These are phyloP conservation scores for Bombus turneri DNA, from an alignment of 1,140 invertebrate genomes.

Conservation along the genomic window DNA sequence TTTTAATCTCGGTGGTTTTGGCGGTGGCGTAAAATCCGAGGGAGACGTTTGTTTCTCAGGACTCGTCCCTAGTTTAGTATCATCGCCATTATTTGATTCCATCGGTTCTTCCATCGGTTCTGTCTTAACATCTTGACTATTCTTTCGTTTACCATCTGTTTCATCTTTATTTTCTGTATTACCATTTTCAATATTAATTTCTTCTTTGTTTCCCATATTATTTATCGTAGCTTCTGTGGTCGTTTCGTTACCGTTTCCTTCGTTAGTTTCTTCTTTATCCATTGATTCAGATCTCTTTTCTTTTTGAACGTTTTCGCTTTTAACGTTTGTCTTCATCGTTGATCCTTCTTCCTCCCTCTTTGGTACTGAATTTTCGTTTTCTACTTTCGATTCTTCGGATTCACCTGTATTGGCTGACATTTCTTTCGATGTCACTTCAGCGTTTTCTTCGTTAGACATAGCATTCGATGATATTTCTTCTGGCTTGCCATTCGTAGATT, in stretches of 20 bases:
- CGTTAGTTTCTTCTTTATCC: background rate
- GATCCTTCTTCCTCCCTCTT: background rate
- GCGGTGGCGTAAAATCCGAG: slow-evolving; percentile 58
- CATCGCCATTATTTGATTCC: background rate
- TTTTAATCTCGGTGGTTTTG: slow-evolving; percentile 72
- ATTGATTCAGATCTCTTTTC: background rate
- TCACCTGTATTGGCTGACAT: background rate
- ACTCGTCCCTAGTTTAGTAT: background rate
- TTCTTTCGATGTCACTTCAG: background rate
- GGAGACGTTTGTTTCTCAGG: slow-evolving; percentile 43
- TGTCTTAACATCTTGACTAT: background rate
- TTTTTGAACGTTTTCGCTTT: slow-evolving; percentile 21
- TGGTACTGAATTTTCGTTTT: background rate
- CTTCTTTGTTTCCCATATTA: background rate
- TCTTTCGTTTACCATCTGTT: background rate
- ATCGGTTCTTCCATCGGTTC: background rate
- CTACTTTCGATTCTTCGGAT: background rate
- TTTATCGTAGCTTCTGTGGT: background rate
- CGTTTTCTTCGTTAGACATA: background rate
- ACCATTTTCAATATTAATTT: background rate
- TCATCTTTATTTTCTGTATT: background rate
- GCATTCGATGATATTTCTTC: background rate
- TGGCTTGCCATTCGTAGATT: background rate
- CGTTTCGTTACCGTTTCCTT: slow-evolving; percentile 1
- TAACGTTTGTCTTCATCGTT: background rate